Conservation (phyloP, 23 tunicate species). For the Styela clava region DNA sequence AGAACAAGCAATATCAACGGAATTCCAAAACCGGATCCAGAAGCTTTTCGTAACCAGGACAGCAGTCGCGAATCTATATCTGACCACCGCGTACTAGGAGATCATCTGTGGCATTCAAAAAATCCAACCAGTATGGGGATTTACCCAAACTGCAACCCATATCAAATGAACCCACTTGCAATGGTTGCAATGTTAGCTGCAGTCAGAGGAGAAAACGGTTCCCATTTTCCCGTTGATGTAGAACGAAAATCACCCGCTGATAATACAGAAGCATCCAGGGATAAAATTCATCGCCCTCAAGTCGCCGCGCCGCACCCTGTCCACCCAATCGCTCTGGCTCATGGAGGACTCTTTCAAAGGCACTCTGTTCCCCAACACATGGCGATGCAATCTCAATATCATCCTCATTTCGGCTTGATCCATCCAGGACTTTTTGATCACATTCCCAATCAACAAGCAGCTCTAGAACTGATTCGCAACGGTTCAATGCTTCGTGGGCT, state of each 20-base stretch:
- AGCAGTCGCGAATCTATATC: background rate
- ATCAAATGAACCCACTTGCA: slow-evolving; percentile 30
- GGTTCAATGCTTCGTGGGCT: slow-evolving; percentile 22
- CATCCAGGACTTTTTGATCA: slow-evolving; percentile 12
- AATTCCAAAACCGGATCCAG: background rate
- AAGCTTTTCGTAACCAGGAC: background rate
- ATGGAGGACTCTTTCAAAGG: slow-evolving; percentile 2
- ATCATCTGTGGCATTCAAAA: background rate
- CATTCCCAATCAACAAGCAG: slow-evolving; percentile 5
- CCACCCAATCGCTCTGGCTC: background rate
- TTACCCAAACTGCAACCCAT: slow-evolving; percentile 6
- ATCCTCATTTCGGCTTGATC: slow-evolving; percentile 1
- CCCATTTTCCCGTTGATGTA: background rate
- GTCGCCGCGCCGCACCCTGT: background rate
- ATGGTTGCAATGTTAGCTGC: slow-evolving; percentile 16
- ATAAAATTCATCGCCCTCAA: background rate
- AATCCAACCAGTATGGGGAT: background rate
- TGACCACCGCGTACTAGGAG: background rate
- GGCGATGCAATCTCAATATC: background rate
- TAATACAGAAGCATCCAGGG: background rate
- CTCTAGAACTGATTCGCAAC: slow-evolving; percentile 19
- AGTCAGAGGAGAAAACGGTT: slow-evolving; percentile 7
- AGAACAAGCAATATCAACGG: background rate
- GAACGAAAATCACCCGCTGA: background rate
- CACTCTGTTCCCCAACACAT: slow-evolving; percentile 5